Evolutionary conservation across 2,113 vertebrate genomes (phyloP), one percentile per base, ranked within the genome.

Genomic region (Malurus melanocephalus): DNA sequence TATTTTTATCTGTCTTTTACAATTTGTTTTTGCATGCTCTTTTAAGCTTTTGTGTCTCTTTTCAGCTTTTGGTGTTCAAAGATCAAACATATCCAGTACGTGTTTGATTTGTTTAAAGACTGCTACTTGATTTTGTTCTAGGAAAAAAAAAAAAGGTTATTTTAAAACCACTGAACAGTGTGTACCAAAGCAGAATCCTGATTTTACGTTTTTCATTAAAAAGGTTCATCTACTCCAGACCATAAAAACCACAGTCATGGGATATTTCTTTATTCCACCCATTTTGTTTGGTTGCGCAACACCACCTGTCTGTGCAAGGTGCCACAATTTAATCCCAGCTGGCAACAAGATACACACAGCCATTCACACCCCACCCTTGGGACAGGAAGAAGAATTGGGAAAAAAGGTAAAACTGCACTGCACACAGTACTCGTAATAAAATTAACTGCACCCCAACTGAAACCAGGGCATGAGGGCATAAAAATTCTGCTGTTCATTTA

Each of bases 191-290:
- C 43, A 77, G 68, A 83, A 73, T 27, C 27, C 53, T 59, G 66
- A 66, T 53, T 65, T 89, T 49, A 89, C 83, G 90, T 67, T 94
- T 94, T 83, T 87, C 64, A 94, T 94, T 92, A 67, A 71, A 81
- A 84, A 75, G 30, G 51, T 46, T 92, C 56, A 85, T 83, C 62
- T 89, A 18, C 28, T 94, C 92, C 95, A 92, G 53, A 88, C 57
- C 53, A 64, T n/a, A 68, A 88, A 90, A 33, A 32, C n/a, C 35
- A 64, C 12, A 89, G n/a, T 15, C 38, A 80, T 10, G 28, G 42
- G 43, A 18, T 48, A 65, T 51, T 84, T 78, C n/a, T 78, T 71
- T 61, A 86, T 46, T 90, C 75, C 42, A 78, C 23, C 16, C 80
- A 28, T 13, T 67, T 32, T 68, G 23, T 38, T 80, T 85, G 71